Evolutionary conservation across 2,113 vertebrate species (phyloP), one percentile per base, ranked within the genome.

Genomic region (Boleophthalmus pectinirostris): DNA sequence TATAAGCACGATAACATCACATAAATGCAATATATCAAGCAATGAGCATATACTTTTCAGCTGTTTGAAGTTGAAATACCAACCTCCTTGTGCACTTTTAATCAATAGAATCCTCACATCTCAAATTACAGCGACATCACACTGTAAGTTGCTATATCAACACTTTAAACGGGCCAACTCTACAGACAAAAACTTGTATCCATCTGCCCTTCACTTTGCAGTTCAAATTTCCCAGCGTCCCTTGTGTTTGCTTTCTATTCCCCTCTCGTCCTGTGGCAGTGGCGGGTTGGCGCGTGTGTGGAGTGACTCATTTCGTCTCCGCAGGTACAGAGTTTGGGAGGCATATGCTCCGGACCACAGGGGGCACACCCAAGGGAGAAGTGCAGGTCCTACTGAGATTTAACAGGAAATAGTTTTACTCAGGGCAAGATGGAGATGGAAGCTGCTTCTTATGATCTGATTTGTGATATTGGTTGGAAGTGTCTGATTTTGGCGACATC

Each of bases 281-380:
- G 47, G 69, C 61, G 72, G 70, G 61, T 46, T 56, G 63, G 43
- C 83, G 70, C 56, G 72, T 75, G 86, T 81, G 77, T 74, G 80
- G 38, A 43, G 88, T 92, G 89, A 91, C 86, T 91, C 87, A 91
- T 76, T 15, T 76, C 6, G 53, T 78, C 84, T 80, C 88, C 63
- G 75, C 87, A 90, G 88, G 87, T 89, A 76, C 74, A 77, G 70
- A 82, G 77, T 69, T 43, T 72, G 69, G 2, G 82, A 70, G 85
- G 87, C 86, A 78, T 80, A 83, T 83, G 86, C 83, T 65, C 51
- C n/a, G 60, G 82, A 80, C 72, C 53, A 2, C 70, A 77, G 81
- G 85, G 68, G 79, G 80, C 77, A 79, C 81, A 88, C 73, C 54
- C 33, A 70, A 69, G 45, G 63, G 81, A 74, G 66, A 49, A 21